phyloP scores from a whole-genome alignment of 1,140 invertebrate species.

The Coelopa frigida region DNA sequence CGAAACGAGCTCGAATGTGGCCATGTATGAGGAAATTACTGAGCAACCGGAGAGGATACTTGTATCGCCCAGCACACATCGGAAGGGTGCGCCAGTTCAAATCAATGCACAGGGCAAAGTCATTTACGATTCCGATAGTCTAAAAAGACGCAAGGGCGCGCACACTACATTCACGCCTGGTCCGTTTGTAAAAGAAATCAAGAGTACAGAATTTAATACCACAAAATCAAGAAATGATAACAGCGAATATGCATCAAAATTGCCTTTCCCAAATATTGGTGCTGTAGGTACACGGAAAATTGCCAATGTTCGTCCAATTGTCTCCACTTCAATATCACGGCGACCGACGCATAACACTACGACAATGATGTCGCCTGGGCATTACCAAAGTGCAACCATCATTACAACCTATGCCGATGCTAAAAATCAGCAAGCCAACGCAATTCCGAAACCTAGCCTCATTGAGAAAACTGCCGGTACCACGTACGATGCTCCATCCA shows the following conservation, averaged over 20 bases:
- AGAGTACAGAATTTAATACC: slow-evolving; percentile 26
- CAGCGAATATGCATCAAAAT: slow-evolving; percentile 22
- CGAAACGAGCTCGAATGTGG: no score
- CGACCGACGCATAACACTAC: neutral
- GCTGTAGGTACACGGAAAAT: slow-evolving; percentile 31
- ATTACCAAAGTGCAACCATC: neutral
- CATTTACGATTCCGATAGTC: slow-evolving; percentile 81
- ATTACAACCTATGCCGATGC: neutral
- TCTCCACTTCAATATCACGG: slow-evolving; percentile 24
- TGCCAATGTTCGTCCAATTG: slow-evolving; percentile 41
- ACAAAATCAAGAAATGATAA: slow-evolving; percentile 9
- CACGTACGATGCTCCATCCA: no score
- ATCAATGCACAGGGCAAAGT: slow-evolving; percentile 83
- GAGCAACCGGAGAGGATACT: slow-evolving; percentile 33
- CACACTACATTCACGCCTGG: slow-evolving; percentile 80
- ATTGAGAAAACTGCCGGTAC: no score
- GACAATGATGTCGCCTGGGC: no score
- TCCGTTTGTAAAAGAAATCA: slow-evolving; percentile 62
- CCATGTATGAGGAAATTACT: slow-evolving; percentile 42
- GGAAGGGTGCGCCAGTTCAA: slow-evolving; percentile 71
- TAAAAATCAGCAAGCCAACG: slow-evolving; percentile 3
- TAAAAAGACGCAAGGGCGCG: slow-evolving; percentile 69
- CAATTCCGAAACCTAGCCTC: no score
- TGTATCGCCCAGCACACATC: slow-evolving; percentile 14
- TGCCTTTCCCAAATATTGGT: slow-evolving; percentile 27